Base-by-base conservation (phyloP, 2,113 vertebrate species). In the Sporophila hypoxantha region DNA sequence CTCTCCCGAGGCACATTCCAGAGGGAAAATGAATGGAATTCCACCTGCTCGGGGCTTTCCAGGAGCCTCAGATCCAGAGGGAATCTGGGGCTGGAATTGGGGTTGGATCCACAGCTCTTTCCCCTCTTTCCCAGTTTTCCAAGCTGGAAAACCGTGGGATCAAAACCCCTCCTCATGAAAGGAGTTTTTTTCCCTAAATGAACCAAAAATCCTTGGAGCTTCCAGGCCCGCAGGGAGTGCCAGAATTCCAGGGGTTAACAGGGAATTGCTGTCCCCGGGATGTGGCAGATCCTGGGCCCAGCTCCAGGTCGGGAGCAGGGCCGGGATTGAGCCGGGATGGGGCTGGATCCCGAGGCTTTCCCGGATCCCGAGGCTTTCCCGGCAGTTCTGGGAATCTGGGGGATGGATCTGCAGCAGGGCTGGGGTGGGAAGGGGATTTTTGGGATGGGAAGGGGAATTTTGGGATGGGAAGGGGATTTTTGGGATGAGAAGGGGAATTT, bases 371-470 rank as follows among this genome's bases (percentile, higher is more conserved):
- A 44, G 52, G 32, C 4, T 34, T 9, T 56, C 42, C 70, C 4
- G 10, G 41, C 13, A 57, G 4, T 22, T 73, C n/a, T 4, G 2
- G 29, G 34, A 1, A 8, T 9, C 18, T 2, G 1, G 17, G 57
- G 27, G 5, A 2, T 9, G 71, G 44, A 37, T 32, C 6, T 0
- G 53, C 18, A 17, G 11, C 41, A 4, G 34, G 57, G 56, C 9
- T 26, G 57, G 29, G 22, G 3, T 23, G 23, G 30, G 23, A 14
- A 29, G 6, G 59, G 23, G 27, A 52, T 11, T 29, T 52, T 26
- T 26, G 47, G 47, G 27, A 13, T 25, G n/a, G 14, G 9, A 47
- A 19, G 5, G 8, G 8, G 23, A 9, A 44, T 9, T 34, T n/a
- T 34, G 55, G 32, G 22, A 9, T 27, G 18, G 10, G 15, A 20